Percentiles rank a stretch among this genome's conserved stretches.
Conservation (phyloP, 2,113 vertebrate genomes). For the Hyperoodon ampullatus region DNA sequence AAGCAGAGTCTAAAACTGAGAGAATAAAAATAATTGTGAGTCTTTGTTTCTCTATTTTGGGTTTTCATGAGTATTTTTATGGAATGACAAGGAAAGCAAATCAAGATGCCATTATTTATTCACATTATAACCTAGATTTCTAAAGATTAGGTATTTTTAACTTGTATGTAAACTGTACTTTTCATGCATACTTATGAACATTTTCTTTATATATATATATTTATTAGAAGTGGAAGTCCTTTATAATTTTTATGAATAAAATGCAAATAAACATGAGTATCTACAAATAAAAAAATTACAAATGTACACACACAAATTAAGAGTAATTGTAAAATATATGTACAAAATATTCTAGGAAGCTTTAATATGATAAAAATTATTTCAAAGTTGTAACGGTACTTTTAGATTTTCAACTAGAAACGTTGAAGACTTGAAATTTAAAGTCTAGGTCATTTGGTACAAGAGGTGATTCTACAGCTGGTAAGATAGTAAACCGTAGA, state of each 20-base stretch:
- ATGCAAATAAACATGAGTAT: background rate
- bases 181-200: background rate
- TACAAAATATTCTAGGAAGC: background rate
- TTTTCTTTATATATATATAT: background rate
- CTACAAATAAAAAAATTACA: background rate
- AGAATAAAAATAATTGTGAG: background rate
- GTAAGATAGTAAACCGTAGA: accelerated
- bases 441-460: background rate
- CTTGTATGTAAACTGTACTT: background rate
- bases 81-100: background rate
- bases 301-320: background rate
- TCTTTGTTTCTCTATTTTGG: background rate
- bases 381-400: background rate
- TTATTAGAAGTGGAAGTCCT: background rate
- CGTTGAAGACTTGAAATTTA: background rate
- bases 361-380: background rate
- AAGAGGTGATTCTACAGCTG: accelerated
- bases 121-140: background rate
- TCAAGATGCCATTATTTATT: background rate
- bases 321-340: background rate
- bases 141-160: background rate
- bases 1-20: background rate
- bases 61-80: background rate
- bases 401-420: background rate
- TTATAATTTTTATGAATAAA: background rate